These are phyloP conservation scores for Euura saliciscinereae DNA, from an alignment of 1,140 invertebrate genomes.

Conservation along the genomic window DNA sequence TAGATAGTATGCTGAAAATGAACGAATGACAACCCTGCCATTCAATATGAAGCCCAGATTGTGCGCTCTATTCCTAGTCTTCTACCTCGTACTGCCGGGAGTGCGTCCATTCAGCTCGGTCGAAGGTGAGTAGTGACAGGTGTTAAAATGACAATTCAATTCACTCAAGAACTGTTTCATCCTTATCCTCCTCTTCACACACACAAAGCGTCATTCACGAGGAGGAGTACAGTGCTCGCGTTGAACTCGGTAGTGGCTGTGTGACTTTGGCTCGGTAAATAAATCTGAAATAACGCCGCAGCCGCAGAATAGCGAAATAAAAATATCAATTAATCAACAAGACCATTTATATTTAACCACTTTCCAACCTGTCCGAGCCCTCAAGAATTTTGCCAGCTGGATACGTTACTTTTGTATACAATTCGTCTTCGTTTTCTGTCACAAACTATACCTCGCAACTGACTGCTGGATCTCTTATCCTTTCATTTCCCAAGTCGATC, in stretches of 20 bases:
- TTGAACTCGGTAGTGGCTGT: background rate
- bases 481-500: conserved; percentile 7
- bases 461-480: background rate
- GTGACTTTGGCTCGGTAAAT: background rate
- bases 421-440: conserved; percentile 3
- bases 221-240: background rate
- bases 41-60: conserved; percentile 51
- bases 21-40: conserved; percentile 43
- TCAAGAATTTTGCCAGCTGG: background rate
- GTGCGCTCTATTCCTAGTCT: conserved; percentile 48
- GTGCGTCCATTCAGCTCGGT: conserved; percentile 52
- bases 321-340: background rate
- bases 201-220: background rate
- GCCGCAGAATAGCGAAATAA: background rate
- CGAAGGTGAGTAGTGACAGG: conserved; percentile 47
- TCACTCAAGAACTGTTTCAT: background rate
- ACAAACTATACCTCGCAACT: background rate
- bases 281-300: background rate
- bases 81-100: conserved; percentile 43
- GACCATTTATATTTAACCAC: background rate
- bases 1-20: conserved; percentile 27
- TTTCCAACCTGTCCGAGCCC: background rate
- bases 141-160: background rate
- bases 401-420: conserved; percentile 1
- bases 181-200: background rate